Evolutionary conservation across 2,888 invertebrate genomes (phyloP).

Genomic region (Agrilus cyanescens): DNA sequence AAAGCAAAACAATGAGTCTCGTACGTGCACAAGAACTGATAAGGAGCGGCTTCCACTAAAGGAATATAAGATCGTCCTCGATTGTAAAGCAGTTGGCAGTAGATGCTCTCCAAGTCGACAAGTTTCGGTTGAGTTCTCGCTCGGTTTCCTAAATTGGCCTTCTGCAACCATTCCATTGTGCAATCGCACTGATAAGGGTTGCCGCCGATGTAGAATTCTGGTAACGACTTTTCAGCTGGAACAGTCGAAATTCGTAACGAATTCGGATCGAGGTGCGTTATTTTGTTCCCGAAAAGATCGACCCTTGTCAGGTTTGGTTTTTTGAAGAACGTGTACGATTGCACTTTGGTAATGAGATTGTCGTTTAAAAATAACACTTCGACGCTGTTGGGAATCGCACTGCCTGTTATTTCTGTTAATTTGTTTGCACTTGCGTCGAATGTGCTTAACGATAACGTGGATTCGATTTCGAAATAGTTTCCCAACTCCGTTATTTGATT

Average conservation of each 20-base stretch:
- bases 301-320: slow-evolving; percentile 74
- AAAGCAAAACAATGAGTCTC: slow-evolving; percentile 74
- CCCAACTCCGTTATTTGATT: slow-evolving; percentile 74
- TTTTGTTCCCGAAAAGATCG: slow-evolving; percentile 69
- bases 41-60: slow-evolving; percentile 64
- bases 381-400: slow-evolving; percentile 72
- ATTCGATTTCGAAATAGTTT: slow-evolving; percentile 76
- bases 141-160: slow-evolving; percentile 62
- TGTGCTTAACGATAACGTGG: slow-evolving; percentile 62
- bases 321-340: slow-evolving; percentile 77
- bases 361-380: slow-evolving; percentile 68
- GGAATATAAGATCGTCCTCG: slow-evolving; percentile 62
- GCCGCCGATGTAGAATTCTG: slow-evolving; percentile 73
- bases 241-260: slow-evolving; percentile 65
- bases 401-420: slow-evolving; percentile 69
- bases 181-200: slow-evolving; percentile 84
- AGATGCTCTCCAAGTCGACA: slow-evolving; percentile 71
- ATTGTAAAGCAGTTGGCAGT: slow-evolving; percentile 70
- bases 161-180: slow-evolving; percentile 83
- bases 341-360: slow-evolving; percentile 70
- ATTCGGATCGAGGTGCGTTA: slow-evolving; percentile 63
- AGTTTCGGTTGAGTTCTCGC: slow-evolving; percentile 69
- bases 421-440: slow-evolving; percentile 75
- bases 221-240: slow-evolving; percentile 56
- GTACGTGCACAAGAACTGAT: slow-evolving; percentile 77